These are phyloP conservation scores for Ormyrus nitidulus DNA, from an alignment of 2,888 invertebrate species.

Conservation along the genomic window DNA sequence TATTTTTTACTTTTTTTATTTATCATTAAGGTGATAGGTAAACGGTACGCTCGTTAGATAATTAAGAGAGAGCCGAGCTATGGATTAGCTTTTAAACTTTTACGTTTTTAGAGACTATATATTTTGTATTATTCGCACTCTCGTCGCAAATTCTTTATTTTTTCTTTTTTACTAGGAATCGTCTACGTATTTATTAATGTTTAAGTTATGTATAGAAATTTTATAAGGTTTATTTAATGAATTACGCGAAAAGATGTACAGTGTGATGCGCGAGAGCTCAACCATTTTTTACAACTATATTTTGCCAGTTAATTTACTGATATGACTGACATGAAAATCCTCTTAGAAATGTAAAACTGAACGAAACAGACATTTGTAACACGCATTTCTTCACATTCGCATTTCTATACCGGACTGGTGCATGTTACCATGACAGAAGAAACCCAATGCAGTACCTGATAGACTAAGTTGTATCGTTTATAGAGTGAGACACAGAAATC, in stretches of 20 bases:
- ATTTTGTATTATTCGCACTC: constrained; percentile 40
- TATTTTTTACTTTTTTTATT: constrained; percentile 41
- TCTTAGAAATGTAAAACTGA: constrained; percentile 38
- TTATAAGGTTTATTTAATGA: constrained; percentile 37
- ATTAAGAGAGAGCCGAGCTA: constrained; percentile 24
- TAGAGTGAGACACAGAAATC: constrained; percentile 72
- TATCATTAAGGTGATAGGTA: constrained; percentile 37
- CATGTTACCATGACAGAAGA: constrained; percentile 75
- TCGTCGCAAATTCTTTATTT: constrained; percentile 16
- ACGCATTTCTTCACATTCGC: constrained; percentile 50
- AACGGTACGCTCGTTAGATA: constrained; percentile 34
- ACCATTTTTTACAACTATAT: constrained; percentile 15
- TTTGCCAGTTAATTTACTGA: constrained; percentile 33
- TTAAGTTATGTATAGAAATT: constrained; percentile 21
- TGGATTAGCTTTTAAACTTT: constrained; percentile 29
- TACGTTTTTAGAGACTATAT: constrained; percentile 45
- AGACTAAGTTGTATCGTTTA: constrained; percentile 75
- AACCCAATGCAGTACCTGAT: constrained; percentile 75
- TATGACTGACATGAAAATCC: constrained; percentile 29
- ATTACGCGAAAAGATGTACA: constrained; percentile 15
- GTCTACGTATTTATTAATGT: constrained; percentile 29
- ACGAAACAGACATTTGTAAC: constrained; percentile 23
- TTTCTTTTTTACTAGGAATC: constrained; percentile 36
- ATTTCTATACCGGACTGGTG: constrained; percentile 72
- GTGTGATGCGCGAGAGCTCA: constrained; percentile 18